These are phyloP conservation scores for Harmothoe impar DNA, from an alignment of 2,888 invertebrate genomes.

Conservation along the genomic window DNA sequence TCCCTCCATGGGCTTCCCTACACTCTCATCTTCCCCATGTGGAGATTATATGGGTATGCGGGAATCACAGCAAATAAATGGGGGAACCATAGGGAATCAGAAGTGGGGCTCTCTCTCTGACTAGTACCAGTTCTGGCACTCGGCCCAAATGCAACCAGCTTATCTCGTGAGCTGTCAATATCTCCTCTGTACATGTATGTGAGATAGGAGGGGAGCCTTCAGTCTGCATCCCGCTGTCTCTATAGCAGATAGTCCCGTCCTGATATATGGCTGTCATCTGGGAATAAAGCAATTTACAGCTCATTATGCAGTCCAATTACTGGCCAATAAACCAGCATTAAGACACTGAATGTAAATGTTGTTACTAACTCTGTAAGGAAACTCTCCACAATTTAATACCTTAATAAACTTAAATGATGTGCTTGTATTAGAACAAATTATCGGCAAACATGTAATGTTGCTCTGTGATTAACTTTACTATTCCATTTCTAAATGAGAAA, in stretches of 20 bases:
- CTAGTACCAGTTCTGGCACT: constrained; percentile 23
- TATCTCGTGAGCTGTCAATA: constrained; percentile 16
- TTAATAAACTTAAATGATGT: not conserved
- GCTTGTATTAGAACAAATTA: not conserved
- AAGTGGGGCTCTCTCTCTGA: not conserved
- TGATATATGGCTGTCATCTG: constrained; percentile 24
- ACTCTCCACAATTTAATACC: not conserved
- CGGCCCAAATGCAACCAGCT: constrained; percentile 29
- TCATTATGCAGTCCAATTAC: not conserved
- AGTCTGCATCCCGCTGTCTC: not conserved
- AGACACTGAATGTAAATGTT: not conserved
- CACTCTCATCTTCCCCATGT: not conserved
- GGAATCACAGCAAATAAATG: constrained; percentile 10
- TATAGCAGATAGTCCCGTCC: not conserved
- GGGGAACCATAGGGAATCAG: not conserved
- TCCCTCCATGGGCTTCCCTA: not conserved
- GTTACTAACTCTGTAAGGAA: not conserved
- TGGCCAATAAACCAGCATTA: not conserved
- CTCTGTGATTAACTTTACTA: not conserved
- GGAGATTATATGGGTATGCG: not conserved
- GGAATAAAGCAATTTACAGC: not conserved
- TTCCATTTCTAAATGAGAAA: not conserved
- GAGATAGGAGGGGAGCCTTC: not conserved
- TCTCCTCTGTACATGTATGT: not conserved
- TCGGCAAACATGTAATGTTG: not conserved